Evolutionary conservation across 2,797 vertebrate genomes (phyloP), one percentile per base, ranked within the genome.

Genomic region (Meriones psammophilus): DNA sequence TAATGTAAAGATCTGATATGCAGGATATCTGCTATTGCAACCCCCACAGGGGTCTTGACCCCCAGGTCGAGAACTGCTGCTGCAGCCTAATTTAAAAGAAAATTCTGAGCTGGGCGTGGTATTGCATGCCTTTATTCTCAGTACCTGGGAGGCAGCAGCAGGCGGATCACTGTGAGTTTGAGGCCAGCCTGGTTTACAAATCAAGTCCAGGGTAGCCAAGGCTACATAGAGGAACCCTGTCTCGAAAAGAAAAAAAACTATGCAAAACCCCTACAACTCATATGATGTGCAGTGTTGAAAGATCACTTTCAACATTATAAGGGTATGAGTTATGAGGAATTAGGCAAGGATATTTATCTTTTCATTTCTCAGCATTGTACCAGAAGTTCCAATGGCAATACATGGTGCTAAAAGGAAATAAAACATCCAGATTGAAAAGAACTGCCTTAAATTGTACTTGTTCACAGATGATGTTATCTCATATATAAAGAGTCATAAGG

Each of bases 401-500:
- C 54, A 39, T 24, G 46, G 3, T 62, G 84, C 50, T 89, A 50
- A 92, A 89, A 77, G 83, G 77, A 92, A 91, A 77, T 33, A 46
- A 94, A 24, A 18, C 20, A 76, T 81, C 74, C 42, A 95, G 30
- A 26, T 64, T 86, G 17, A 73, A 81, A 80, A 93, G 58, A 58
- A 92, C 46, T 95, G 87, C 73, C 12, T 76, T 79, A 94, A 83
- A 78, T 20, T 80, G 30, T 95, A 20, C 78, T 88, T 78, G 54
- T 87, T 95, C 71, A 94, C 8, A 80, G 87, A 80, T 3, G 4
- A 46, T 33, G 50, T 62, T n/a, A 79, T 88, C 26, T 92, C 54
- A 85, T 92, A 73, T 80, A 18, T 85, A 94, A 71, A 90, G 78
- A 97, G 62, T 92, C 20, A 14, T 88, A 79, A 85, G 86, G 66